Base-by-base conservation (phyloP, 1,140 invertebrate species). In the Panagrolaimus sp. region DNA sequence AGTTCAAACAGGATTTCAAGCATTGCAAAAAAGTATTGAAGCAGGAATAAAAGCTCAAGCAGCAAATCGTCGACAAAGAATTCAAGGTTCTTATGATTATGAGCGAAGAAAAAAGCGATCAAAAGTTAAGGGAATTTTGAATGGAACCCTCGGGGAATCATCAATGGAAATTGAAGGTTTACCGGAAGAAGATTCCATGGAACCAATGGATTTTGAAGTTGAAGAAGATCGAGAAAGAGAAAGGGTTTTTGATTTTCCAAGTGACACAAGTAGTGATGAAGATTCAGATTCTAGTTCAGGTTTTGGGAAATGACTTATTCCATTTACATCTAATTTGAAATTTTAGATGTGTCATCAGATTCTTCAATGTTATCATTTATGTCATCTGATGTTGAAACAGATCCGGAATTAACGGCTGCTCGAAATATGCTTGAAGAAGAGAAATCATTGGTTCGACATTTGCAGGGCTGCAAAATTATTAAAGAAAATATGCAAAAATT, bases 1-100 rank as follows among this genome's bases (percentile, higher is more conserved):
- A 38, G 44, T 72, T 21, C 69, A 76, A 63, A 80, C 63, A 64
- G 72, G 68, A 24, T 62, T 78, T 28, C 65, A 43, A 24, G 43
- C 77, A 21, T 63, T 77, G 28, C 76, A 80, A 65, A 69, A 79
- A 32, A 78, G 78, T 48, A 78, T 78, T 44, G 68, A 78, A 45
- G 78, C 71, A 7, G 77, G 77, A n/a, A 78, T 78, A 47, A 75
- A 76, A 46, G 77, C 77, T 10, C 77, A 78, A 44, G 77, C 77
- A n/a, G 65, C 65, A 14, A 76, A 73, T 55, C 68, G 77, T 32
- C 66, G 75, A 21, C 78, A 80, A 43, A 24, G 76, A 44, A 67
- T 78, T 15, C 73, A 72, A n/a, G 78, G 78, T 15, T 80, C 78
- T 10, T 78, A 78, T 46, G 78, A 12, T n/a, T 24, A 12, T 14